Conservation (phyloP, 2,888 invertebrate genomes). For the Incurvaria masculella region DNA sequence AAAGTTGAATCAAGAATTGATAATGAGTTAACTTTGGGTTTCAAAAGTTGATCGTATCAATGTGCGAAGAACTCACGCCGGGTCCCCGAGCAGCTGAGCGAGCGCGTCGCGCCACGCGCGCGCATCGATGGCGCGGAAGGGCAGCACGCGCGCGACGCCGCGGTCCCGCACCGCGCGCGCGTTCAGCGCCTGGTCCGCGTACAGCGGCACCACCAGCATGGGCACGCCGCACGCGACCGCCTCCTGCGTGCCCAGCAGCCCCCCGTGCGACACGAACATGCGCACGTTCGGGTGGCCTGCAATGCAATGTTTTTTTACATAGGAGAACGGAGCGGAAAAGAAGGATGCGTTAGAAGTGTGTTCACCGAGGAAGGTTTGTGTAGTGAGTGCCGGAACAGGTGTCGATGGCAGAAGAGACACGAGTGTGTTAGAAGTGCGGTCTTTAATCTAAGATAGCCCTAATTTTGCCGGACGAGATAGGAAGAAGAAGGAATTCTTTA, state of each 20-base stretch:
- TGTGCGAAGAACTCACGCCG: constrained; percentile 43
- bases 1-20: background rate
- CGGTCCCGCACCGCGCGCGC: constrained; percentile 46
- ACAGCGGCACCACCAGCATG: constrained; percentile 51
- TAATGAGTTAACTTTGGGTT: background rate
- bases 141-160: constrained; percentile 43
- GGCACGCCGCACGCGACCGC: constrained; percentile 55
- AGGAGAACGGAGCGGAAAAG: too few relatives aligned
- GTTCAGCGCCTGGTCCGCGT: constrained; percentile 54
- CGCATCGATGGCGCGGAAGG: constrained; percentile 30
- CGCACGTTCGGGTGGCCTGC: constrained; percentile 53
- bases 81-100: constrained; percentile 36
- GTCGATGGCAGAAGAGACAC: too few relatives aligned
- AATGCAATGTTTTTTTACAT: constrained; percentile 8
- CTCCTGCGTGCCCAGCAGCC: constrained; percentile 59
- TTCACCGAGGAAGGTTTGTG: too few relatives aligned
- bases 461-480: too few relatives aligned
- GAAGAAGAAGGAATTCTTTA: too few relatives aligned
- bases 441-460: too few relatives aligned
- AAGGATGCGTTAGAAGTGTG: too few relatives aligned
- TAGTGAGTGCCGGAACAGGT: too few relatives aligned
- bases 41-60: background rate
- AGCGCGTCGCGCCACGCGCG: constrained; percentile 34
- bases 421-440: too few relatives aligned
- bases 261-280: constrained; percentile 61